Conservation (phyloP, 2,113 vertebrate genomes). For the Poeciliopsis retropinna region DNA sequence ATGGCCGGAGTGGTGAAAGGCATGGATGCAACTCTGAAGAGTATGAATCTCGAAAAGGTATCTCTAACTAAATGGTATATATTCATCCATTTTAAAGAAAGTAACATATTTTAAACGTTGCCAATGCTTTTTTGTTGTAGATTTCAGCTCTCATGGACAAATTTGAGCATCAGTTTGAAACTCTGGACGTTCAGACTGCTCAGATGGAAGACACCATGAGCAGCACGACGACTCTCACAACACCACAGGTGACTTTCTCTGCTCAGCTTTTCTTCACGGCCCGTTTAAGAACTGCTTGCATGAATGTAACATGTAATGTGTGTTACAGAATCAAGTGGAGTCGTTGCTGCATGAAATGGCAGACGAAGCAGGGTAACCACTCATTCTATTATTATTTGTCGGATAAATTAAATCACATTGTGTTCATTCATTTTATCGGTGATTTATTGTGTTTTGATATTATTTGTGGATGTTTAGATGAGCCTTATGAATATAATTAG, state of each 20-base stretch:
- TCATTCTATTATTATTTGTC: background rate
- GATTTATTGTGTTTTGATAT: too few species aligned
- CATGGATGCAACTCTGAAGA: slow-evolving; percentile 92
- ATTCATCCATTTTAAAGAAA: background rate
- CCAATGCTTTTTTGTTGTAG: slow-evolving; percentile 58
- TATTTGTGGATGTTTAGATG: background rate
- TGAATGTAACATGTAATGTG: slow-evolving; percentile 7
- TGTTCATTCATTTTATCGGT: too few species aligned
- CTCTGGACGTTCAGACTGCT: slow-evolving; percentile 91
- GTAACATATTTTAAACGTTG: background rate
- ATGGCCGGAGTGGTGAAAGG: slow-evolving; percentile 98
- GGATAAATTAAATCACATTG: background rate
- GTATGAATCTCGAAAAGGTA: slow-evolving; percentile 98
- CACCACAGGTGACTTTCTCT: slow-evolving; percentile 84
- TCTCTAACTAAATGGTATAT: background rate
- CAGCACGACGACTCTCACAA: slow-evolving; percentile 94
- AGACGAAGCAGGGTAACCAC: slow-evolving; percentile 90
- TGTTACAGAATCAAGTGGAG: slow-evolving; percentile 89
- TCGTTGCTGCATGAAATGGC: slow-evolving; percentile 91
- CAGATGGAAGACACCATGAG: slow-evolving; percentile 99
- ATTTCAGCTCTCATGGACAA: slow-evolving; percentile 94
- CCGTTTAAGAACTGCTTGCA: background rate
- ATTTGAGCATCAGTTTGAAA: slow-evolving; percentile 96
- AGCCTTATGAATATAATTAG: background rate
- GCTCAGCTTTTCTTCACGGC: background rate